Conservation (phyloP, 2,113 vertebrate genomes). For the Eretmochelys imbricata region DNA sequence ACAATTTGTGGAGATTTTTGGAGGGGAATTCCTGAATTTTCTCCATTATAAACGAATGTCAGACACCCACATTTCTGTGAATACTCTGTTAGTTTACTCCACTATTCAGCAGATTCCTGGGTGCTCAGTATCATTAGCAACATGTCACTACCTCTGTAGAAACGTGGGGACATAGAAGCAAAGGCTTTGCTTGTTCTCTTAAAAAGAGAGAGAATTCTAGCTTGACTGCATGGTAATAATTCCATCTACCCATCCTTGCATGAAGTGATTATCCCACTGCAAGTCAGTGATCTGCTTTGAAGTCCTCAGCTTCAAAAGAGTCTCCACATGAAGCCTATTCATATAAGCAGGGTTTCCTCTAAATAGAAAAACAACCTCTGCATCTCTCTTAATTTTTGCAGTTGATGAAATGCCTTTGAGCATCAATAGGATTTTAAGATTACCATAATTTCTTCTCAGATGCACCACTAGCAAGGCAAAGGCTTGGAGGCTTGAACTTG, state of each 20-base stretch:
- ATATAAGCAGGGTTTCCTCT: constrained; percentile 69
- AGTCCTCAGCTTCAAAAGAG: constrained; percentile 75
- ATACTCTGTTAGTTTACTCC: background rate
- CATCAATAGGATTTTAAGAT: constrained; percentile 78
- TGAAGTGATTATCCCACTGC: constrained; percentile 76
- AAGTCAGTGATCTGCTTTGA: constrained; percentile 78
- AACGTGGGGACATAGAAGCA: constrained; percentile 27
- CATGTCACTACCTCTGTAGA: background rate
- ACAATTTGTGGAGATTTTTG: background rate
- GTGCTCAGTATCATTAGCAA: background rate
- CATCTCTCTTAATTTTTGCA: constrained; percentile 73
- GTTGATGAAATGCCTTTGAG: constrained; percentile 74
- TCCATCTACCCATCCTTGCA: constrained; percentile 70
- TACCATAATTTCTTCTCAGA: constrained; percentile 73
- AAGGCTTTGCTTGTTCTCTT: constrained; percentile 5
- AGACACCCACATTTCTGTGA: accelerated
- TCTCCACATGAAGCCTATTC: constrained; percentile 72
- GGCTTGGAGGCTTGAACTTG: constrained; percentile 42
- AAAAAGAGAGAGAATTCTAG: constrained; percentile 52
- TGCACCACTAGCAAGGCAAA: constrained; percentile 57
- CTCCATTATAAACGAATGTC: background rate
- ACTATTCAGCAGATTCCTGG: background rate
- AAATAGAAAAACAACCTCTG: constrained; percentile 66
- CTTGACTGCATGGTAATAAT: constrained; percentile 73
- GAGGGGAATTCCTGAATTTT: background rate